Evolutionary conservation across 1,140 invertebrate genomes (phyloP), one percentile per base, ranked within the genome.

Genomic region (Hycleus cichorii): DNA sequence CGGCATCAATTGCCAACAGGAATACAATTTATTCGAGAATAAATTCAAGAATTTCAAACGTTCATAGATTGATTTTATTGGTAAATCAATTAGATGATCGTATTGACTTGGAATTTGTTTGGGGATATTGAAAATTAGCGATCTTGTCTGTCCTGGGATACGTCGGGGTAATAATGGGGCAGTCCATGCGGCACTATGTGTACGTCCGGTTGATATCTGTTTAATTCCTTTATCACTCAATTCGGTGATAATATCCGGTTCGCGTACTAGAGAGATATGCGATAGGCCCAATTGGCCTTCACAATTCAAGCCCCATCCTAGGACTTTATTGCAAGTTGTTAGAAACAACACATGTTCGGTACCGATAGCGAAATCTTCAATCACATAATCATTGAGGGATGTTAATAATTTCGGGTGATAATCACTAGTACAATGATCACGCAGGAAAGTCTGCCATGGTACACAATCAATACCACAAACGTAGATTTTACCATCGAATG

Each of bases 181-280:
- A 18, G 83, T 83, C 83, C 83, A 86, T 2, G 83, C 83, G 18
- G 81, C 79, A 67, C 80, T 81, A 70, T 87, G 84, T 32, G 79
- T 82, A 53, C 83, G 70, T 45, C 84, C 84, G 26, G 82, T 80
- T 12, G 59, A 84, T 77, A 82, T 80, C 75, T 86, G 83, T 70
- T 76, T 77, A 45, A 84, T 79, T 49, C 76, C 76, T 62, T 82
- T 81, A 11, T 80, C 77, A n/a, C 72, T 77, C 3, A 87, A 69
- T 24, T 74, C 72, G 3, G 75, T 58, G 39, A 86, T 77, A 3
- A 80, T 69, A 58, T 80, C 75, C 8, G 84, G 83, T 63, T 83
- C 81, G 57, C 78, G 69, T 0, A 84, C 74, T 8, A 75, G 52
- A 11, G 78, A 77, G 18, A 77, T 75, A 65, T 83, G 81, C 0